phyloP scores from a whole-genome alignment of 2,113 vertebrate species.

The Petroica traversi region DNA sequence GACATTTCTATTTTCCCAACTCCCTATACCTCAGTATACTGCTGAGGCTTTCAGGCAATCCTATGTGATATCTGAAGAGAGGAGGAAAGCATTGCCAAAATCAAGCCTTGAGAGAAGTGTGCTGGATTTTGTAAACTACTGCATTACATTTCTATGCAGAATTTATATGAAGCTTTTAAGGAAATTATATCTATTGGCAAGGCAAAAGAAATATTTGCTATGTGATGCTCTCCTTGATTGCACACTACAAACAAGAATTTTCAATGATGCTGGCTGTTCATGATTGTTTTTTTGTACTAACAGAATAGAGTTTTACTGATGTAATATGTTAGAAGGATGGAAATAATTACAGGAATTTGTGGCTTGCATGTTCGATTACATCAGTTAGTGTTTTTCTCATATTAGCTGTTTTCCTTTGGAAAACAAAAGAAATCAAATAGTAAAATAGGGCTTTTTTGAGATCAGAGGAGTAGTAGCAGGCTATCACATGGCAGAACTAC shows the following conservation, averaged over 20 bases:
- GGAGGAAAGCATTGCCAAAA: background rate
- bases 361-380: background rate
- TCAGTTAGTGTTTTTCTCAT: background rate
- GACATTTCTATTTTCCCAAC: background rate
- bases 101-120: background rate
- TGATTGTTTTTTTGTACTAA: background rate
- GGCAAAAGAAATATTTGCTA: background rate
- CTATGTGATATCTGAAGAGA: background rate
- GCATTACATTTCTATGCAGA: background rate
- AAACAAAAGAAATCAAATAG: background rate
- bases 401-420: background rate
- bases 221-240: background rate
- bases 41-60: background rate
- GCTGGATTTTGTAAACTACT: background rate
- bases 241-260: fast-evolving
- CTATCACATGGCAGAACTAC: background rate
- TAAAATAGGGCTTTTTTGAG: background rate
- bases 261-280: background rate
- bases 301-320: background rate
- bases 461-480: background rate
- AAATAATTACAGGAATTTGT: background rate
- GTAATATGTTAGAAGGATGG: background rate
- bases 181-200: background rate
- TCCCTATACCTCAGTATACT: background rate
- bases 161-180: background rate